Evolutionary conservation across 1,140 invertebrate genomes (phyloP), one percentile per base, ranked within the genome.

Genomic region (Macrocentrus cingulum): DNA sequence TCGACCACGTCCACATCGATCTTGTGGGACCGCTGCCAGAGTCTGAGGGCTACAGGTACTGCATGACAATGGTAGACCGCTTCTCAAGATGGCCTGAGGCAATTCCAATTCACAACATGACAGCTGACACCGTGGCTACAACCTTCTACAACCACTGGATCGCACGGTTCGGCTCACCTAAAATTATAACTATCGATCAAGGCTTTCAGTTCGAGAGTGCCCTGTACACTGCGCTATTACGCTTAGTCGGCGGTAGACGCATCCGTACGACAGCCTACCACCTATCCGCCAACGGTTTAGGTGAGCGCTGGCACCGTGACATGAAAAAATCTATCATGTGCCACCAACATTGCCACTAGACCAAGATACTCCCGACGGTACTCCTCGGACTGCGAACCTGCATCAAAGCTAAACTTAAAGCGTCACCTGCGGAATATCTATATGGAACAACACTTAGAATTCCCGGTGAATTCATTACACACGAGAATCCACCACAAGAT

Each of bases 231-330:
- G 13, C 42, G 9, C 18, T 45, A 16, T 20, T 48, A 9, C 45
- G 29, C 1, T 2, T 48, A 23, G 45, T 48, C 4, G 45, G 45
- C 13, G 45, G 45, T 13, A 48, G 29, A 48, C 4, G 45, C 4
- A 48, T 48, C 3, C 45, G 45, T 3, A 48, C 45, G 1, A 48
- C 45, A 2, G 19, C 45, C 9, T 48, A 48, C 19, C 20, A 48
- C 9, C 52, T 76, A 80, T 42, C 74, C 74, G 4, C 53, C 57
- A 80, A 80, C 53, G 77, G 77, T 0, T 67, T 79, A 60, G 62
- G 81, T 1, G 77, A 82, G 51, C 58, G 77, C 1, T 69, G 71
- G 37, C 78, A 81, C 52, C 59, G 79, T 0, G 60, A 64, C 7
- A 51, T 80, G 5, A 80, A 81, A 62, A 66, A 67, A n/a, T 69